Conservation (phyloP, 1,140 invertebrate species). For the Ganaspis sp. region DNA sequence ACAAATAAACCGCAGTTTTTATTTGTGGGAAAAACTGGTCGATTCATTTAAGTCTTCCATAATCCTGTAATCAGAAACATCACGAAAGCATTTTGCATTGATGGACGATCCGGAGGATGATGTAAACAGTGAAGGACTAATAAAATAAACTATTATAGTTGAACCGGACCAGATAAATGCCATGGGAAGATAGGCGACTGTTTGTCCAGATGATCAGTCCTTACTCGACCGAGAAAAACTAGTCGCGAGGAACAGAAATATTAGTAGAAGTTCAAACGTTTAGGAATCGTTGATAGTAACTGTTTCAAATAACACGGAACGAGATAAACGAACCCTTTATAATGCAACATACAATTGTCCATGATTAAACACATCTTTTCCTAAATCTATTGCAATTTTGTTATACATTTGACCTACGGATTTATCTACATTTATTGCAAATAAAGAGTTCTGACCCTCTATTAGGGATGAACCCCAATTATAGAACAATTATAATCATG, state of each 20-base stretch:
- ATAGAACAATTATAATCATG: too few relatives aligned
- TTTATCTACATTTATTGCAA: too few relatives aligned
- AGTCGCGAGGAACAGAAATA: not conserved
- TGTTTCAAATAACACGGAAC: not conserved
- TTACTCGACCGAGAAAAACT: constrained; percentile 11
- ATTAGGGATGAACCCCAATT: too few relatives aligned
- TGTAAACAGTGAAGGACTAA: constrained; percentile 4
- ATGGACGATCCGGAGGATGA: not conserved
- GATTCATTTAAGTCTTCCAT: not conserved
- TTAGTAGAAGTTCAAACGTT: not conserved
- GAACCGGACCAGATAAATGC: not conserved
- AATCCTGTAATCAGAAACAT: constrained; percentile 3
- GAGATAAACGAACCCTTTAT: too few relatives aligned
- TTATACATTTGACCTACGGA: too few relatives aligned
- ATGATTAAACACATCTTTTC: too few relatives aligned
- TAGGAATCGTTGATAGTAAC: not conserved
- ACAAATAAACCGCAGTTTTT: not conserved
- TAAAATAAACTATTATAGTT: not conserved
- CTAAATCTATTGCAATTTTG: too few relatives aligned
- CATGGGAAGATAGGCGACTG: not conserved
- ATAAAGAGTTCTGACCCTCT: too few relatives aligned
- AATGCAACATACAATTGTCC: too few relatives aligned
- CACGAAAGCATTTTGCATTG: constrained; percentile 14
- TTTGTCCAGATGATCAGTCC: constrained; percentile 1
- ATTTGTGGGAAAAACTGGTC: not conserved